A percentile compares a stretch with the other conserved stretches of the same genome.
Evolutionary conservation across 1,140 invertebrate species (phyloP).

Genomic region (Onthophagus taurus): DNA sequence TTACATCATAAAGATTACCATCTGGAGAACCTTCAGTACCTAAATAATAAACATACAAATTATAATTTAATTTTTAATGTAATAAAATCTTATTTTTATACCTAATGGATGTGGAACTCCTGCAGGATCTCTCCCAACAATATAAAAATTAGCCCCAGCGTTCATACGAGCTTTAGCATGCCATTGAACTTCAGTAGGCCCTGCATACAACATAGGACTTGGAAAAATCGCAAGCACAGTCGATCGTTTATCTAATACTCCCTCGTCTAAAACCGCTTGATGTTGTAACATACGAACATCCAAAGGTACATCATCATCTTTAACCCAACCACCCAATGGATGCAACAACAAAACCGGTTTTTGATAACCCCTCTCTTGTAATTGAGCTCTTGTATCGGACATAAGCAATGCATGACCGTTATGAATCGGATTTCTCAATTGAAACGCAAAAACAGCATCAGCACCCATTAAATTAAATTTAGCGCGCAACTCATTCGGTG

Average conservation of each 20-base stretch:
- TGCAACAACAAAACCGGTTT: conserved; percentile 93
- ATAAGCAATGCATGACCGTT: conserved; percentile 98
- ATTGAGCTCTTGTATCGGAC: conserved; percentile 81
- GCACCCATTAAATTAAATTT: conserved; percentile 78
- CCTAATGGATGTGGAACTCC: conserved; percentile 86
- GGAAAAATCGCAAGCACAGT: conserved; percentile 98
- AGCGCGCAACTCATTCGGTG: conserved; percentile 80
- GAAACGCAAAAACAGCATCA: conserved; percentile 97
- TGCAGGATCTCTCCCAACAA: conserved; percentile 96
- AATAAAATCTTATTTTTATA: conserved; percentile 26
- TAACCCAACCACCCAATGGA: conserved; percentile 97
- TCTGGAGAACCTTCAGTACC: conserved; percentile 42
- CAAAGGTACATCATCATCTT: conserved; percentile 97
- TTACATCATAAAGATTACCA: conserved; percentile 87
- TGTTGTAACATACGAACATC: conserved; percentile 66
- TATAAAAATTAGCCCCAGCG: conserved; percentile 96
- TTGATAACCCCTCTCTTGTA: conserved; percentile 80
- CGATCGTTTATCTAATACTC: conserved; percentile 69
- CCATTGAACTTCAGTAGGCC: conserved; percentile 98
- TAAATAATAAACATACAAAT: not conserved
- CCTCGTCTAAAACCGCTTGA: conserved; percentile 80
- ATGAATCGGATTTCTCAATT: conserved; percentile 97
- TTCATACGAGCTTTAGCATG: conserved; percentile 95
- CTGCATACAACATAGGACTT: conserved; percentile 99
- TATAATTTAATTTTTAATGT: not conserved